phyloP scores from a whole-genome alignment of 2,888 invertebrate genomes.

The Kuschelorhynchus macadamiae region DNA sequence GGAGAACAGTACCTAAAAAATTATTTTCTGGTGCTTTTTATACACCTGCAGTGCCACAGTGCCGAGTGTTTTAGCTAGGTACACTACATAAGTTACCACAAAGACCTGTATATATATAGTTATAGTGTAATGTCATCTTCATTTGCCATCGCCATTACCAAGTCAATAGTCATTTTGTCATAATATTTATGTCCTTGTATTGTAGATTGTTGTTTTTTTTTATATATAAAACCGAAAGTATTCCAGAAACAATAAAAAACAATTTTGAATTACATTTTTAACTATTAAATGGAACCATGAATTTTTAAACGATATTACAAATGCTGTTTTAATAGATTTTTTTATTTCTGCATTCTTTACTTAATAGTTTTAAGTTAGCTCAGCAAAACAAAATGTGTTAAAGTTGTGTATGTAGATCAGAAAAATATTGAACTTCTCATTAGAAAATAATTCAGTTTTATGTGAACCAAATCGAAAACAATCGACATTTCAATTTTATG shows the following conservation, averaged over 20 bases:
- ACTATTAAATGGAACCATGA: too few species aligned
- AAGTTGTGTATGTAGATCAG: too few species aligned
- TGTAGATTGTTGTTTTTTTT: slow-evolving; percentile 43
- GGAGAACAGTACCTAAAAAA: slow-evolving; percentile 82
- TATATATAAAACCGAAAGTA: slow-evolving; percentile 37
- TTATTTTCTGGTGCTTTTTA: slow-evolving; percentile 81
- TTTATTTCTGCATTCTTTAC: too few species aligned
- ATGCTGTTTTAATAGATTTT: too few species aligned
- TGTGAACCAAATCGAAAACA: too few species aligned
- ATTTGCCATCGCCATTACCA: slow-evolving; percentile 35
- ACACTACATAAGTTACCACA: background rate
- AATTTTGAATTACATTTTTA: too few species aligned
- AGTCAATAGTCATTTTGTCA: slow-evolving; percentile 40
- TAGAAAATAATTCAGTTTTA: too few species aligned
- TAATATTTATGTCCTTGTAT: slow-evolving; percentile 49
- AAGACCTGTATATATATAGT: slow-evolving; percentile 29
- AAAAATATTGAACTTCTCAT: too few species aligned
- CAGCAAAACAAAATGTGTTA: too few species aligned
- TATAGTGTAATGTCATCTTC: slow-evolving; percentile 28
- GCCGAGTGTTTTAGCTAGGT: slow-evolving; percentile 64
- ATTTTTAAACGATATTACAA: too few species aligned
- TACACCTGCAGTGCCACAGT: slow-evolving; percentile 77
- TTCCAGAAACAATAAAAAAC: slow-evolving; percentile 8
- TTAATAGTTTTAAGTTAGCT: too few species aligned
- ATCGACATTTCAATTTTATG: too few species aligned